Conservation (phyloP, 2,113 vertebrate species). For the Hippocampus comes region DNA sequence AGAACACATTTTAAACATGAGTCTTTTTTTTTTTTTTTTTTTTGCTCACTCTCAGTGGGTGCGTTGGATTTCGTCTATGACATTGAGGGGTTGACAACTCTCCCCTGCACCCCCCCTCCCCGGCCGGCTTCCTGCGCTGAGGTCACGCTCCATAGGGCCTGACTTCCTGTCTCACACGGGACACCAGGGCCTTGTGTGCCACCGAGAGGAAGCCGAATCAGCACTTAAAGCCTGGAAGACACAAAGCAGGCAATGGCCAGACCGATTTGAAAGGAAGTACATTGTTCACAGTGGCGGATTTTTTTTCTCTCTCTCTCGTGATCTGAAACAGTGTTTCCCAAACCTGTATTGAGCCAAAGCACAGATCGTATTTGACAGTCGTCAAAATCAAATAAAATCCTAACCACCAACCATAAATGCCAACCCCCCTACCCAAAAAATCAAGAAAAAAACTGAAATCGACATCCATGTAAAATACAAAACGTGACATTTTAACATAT, state of each 20-base stretch:
- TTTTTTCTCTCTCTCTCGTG: background rate
- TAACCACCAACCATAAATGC: too few relatives aligned
- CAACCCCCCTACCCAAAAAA: too few relatives aligned
- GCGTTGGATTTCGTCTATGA: background rate
- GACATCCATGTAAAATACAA: too few relatives aligned
- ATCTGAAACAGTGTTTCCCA: background rate
- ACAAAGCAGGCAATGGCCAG: conserved; percentile 12
- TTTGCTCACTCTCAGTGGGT: background rate
- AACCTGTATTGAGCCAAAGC: too few relatives aligned
- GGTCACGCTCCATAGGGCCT: conserved; percentile 59
- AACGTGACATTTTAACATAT: too few relatives aligned
- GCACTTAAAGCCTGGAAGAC: conserved; percentile 15
- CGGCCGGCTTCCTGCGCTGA: conserved; percentile 60
- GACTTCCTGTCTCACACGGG: conserved; percentile 71
- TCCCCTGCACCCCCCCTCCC: conserved; percentile 14
- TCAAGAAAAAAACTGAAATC: too few relatives aligned
- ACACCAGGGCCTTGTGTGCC: conserved; percentile 43
- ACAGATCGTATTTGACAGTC: too few relatives aligned
- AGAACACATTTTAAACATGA: too few relatives aligned
- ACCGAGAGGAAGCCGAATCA: conserved; percentile 46
- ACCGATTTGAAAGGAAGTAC: conserved; percentile 37
- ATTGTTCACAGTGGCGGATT: conserved; percentile 32
- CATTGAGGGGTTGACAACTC: conserved; percentile 10
- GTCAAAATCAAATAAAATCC: too few relatives aligned
- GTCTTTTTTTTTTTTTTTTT: background rate